Evolutionary conservation across 2,888 invertebrate species (phyloP).

Genomic region (Ellobium chinense): DNA sequence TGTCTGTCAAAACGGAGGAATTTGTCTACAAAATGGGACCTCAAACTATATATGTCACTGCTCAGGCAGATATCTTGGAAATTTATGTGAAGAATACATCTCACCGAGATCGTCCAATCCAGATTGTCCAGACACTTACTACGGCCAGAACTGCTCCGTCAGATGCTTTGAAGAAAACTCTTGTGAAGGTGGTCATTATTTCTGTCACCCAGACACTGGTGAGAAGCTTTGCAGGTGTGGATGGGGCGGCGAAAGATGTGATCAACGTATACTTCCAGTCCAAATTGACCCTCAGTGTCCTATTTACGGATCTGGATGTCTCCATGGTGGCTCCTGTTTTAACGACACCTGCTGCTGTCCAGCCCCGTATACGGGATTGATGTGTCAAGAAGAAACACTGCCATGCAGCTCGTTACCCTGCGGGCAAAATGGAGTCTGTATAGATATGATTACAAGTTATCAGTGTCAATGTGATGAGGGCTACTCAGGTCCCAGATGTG

Average conservation of each 20-base stretch:
- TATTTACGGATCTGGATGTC: slow-evolving; percentile 27
- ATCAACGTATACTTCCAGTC: slow-evolving; percentile 24
- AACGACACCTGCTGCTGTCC: slow-evolving; percentile 55
- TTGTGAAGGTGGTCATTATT: slow-evolving; percentile 49
- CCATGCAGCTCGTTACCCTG: slow-evolving; percentile 54
- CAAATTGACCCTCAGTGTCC: slow-evolving; percentile 52
- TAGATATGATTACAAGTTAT: slow-evolving; percentile 48
- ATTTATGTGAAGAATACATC: slow-evolving; percentile 51
- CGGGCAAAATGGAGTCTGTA: slow-evolving; percentile 56
- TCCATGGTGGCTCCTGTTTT: slow-evolving; percentile 52
- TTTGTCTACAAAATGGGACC: slow-evolving; percentile 48
- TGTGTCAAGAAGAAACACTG: slow-evolving; percentile 51
- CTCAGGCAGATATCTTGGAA: slow-evolving; percentile 53
- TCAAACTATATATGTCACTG: slow-evolving; percentile 56
- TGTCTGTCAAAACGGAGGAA: slow-evolving; percentile 50
- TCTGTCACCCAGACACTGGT: slow-evolving; percentile 47
- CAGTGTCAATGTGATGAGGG: slow-evolving; percentile 55
- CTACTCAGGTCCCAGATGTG: slow-evolving; percentile 58
- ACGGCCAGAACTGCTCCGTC: slow-evolving; percentile 46
- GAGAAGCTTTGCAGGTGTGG: slow-evolving; percentile 47
- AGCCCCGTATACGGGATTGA: slow-evolving; percentile 49
- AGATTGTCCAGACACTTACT: slow-evolving; percentile 43
- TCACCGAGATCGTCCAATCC: not conserved
- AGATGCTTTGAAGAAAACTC: slow-evolving; percentile 46
- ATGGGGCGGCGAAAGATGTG: slow-evolving; percentile 49